A percentile compares a stretch with the other conserved stretches of the same genome.
phyloP scores from a whole-genome alignment of 2,797 vertebrate species.

The Carapus acus region DNA sequence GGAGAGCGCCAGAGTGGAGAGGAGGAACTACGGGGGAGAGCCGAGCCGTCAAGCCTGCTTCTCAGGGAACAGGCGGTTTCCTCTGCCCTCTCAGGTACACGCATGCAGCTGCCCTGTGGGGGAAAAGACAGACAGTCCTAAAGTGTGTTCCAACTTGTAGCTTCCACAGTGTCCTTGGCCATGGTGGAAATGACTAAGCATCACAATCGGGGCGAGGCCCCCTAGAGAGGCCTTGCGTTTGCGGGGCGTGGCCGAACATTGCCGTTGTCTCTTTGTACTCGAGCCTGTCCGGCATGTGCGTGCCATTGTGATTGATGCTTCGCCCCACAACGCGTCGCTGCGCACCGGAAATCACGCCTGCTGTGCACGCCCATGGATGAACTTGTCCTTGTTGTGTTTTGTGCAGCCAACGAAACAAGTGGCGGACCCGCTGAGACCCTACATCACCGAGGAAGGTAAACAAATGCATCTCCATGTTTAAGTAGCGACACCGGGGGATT shows the following conservation, averaged over 20 bases:
- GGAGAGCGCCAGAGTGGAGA: constrained; percentile 59
- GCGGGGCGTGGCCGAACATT: constrained; percentile 15
- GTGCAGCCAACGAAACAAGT: constrained; percentile 56
- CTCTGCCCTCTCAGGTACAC: constrained; percentile 47
- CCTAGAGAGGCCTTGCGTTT: constrained; percentile 29
- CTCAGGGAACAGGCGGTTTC: constrained; percentile 57
- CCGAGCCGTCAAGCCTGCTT: constrained; percentile 59
- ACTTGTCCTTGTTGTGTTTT: constrained; percentile 27
- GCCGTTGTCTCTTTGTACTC: constrained; percentile 18
- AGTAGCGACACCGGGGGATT: no score
- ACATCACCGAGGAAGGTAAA: no score
- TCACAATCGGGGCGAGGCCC: constrained; percentile 20
- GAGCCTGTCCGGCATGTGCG: constrained; percentile 6
- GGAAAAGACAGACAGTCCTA: constrained; percentile 28
- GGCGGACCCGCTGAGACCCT: constrained; percentile 51
- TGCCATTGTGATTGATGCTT: background rate
- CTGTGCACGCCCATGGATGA: constrained; percentile 1
- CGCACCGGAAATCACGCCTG: background rate
- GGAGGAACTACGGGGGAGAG: constrained; percentile 58
- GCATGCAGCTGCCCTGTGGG: constrained; percentile 30
- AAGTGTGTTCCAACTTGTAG: constrained; percentile 48
- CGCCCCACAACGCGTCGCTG: background rate
- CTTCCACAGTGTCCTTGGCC: constrained; percentile 16
- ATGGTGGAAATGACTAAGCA: constrained; percentile 14
- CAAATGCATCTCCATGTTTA: constrained; percentile 15